A percentile compares a stretch with the other conserved stretches of the same genome.
Conservation (phyloP, 1,140 invertebrate genomes). For the Calliphora vicina region DNA sequence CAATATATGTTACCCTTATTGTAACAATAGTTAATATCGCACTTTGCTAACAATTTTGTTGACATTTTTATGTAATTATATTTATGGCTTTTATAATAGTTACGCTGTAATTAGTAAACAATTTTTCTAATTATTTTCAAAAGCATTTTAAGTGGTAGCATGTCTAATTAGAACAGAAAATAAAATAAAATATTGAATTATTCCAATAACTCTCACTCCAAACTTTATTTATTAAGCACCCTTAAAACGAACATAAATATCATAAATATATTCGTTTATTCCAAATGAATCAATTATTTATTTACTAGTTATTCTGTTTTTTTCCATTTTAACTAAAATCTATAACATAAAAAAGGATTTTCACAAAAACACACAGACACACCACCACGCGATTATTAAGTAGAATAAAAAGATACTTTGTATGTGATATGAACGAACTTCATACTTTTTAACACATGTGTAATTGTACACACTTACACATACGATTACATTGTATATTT, state of each 20-base stretch:
- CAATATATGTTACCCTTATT: no score
- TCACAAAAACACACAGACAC: no score
- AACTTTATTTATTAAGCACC: not conserved
- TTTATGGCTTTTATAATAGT: slow-evolving; percentile 11
- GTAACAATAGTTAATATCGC: not conserved
- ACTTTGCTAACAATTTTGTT: slow-evolving; percentile 13
- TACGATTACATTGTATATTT: not conserved
- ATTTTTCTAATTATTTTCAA: not conserved
- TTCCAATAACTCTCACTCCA: not conserved
- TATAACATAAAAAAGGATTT: no score
- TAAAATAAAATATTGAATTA: not conserved
- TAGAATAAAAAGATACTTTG: not conserved
- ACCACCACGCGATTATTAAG: not conserved
- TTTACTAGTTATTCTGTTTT: not conserved
- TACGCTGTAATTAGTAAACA: not conserved
- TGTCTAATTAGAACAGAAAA: not conserved
- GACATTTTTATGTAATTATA: slow-evolving; percentile 14
- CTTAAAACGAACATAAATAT: not conserved
- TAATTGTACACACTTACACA: not conserved
- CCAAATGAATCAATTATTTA: not conserved
- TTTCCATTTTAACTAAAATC: no score
- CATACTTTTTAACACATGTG: not conserved
- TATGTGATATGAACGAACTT: not conserved
- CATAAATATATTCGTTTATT: not conserved
- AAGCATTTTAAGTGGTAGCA: slow-evolving; percentile 12